Base-by-base conservation (phyloP, 2,888 invertebrate species). In the Polia nebulosa region DNA sequence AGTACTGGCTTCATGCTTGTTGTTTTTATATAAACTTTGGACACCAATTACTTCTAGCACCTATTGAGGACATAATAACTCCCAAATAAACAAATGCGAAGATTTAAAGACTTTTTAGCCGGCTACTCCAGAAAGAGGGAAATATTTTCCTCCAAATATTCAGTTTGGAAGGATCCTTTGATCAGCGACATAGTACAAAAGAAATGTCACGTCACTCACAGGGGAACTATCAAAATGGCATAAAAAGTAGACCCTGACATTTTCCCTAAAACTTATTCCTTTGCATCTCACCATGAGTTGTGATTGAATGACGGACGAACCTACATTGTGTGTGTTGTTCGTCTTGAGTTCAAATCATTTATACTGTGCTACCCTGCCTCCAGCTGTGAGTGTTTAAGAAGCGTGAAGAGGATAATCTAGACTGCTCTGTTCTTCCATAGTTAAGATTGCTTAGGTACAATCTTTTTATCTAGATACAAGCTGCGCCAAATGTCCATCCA, bases 161-260 rank as follows among this genome's bases (percentile, higher is more conserved):
- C 29, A n/a, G 17, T 51, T 51, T 17, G 15, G 11, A 17, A 17
- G 5, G 36, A 61, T 39, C 17, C 61, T 60, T 61, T 29, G 36
- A 29, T 61, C 39, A 27, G 22, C 27, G 13, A 17, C 8, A 27
- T 20, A 4, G 59, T 20, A 41, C 22, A 61, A 61, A 61, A 61
- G 39, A 61, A 61, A 61, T 17, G 39, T 41, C 13, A 60, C 59
- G 32, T 59, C n/a, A 55, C 25, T 32, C 13, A 41, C 61, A 39
- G 15, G 29, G 20, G 39, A 29, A 39, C 61, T 39, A 41, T 61
- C 9, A 3, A 61, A 41, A 22, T 29, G 61, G 22, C 29, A 61
- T 61, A 29, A 61, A 58, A 61, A 22, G 13, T 29, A n/a, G 17
- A 22, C 29, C 17, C 61, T 3, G 29, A 61, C 13, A 20, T 61